Conservation (phyloP, 2,113 vertebrate species). For the Muscicapa adusta region DNA sequence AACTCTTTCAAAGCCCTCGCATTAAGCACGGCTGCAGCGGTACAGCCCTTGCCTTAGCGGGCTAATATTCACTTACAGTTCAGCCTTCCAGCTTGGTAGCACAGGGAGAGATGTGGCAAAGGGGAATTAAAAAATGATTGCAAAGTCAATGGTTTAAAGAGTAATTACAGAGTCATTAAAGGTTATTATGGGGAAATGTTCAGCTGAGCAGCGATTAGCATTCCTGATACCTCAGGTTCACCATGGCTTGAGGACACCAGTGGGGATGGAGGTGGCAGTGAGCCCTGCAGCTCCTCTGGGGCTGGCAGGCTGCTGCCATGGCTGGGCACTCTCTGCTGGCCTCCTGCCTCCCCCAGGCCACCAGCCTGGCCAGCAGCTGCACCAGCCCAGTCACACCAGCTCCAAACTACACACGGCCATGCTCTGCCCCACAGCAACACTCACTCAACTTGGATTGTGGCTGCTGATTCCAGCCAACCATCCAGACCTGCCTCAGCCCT, state of each 20-base stretch:
- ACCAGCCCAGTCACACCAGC: background rate
- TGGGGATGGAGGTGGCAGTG: background rate
- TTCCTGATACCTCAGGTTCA: constrained; percentile 36
- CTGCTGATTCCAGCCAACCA: background rate
- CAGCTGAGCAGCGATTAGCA: constrained; percentile 45
- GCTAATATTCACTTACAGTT: constrained; percentile 19
- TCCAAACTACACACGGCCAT: background rate
- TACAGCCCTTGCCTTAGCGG: background rate
- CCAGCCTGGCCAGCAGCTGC: rapidly evolving
- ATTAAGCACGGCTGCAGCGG: background rate
- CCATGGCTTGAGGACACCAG: background rate
- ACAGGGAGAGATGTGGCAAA: background rate
- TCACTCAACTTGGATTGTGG: background rate
- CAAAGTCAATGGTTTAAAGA: constrained; percentile 64
- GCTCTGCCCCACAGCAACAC: background rate
- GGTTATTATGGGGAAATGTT: constrained; percentile 52
- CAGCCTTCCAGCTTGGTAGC: background rate
- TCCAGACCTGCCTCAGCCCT: background rate
- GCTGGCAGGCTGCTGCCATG: background rate
- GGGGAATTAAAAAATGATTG: constrained; percentile 59
- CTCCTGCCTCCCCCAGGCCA: background rate
- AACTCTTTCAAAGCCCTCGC: background rate
- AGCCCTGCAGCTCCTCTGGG: background rate
- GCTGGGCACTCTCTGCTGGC: rapidly evolving
- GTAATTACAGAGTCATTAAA: constrained; percentile 62